Base-by-base conservation (phyloP, 2,113 vertebrate species). In the Potamarius usumacintae region DNA sequence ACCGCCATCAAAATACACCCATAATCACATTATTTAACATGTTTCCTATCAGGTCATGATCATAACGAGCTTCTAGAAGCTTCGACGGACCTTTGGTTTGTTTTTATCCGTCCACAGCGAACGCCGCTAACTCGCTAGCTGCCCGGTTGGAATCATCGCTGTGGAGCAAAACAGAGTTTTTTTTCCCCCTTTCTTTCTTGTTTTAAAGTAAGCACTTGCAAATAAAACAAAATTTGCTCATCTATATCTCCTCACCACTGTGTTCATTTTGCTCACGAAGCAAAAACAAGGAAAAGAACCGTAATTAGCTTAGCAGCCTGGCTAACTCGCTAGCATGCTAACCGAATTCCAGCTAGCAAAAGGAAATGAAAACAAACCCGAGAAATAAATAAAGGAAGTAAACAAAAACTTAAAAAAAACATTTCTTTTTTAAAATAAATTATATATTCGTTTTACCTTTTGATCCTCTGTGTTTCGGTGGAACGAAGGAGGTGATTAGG, bases 381-480 rank as follows among this genome's bases (percentile, higher is more conserved):
- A 65, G 3, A 48, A 8, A 76, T 52, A 11, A 76, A 50, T 9
- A 22, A 22, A 34, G 8, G 0, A 20, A 20, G 6, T 10, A 11
- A 76, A 15, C 18, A 50, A 74, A 20, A 1, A 74, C 10, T 4
- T 50, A 20, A 12, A 6, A n/a, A 17, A 57, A 10, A 42, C 42
- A 42, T 42, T 42, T 52, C n/a, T 27, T 77, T 76, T 52, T 1
- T 25, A 20, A 53, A 15, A 27, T 1, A 57, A 30, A 30, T 30
- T 10, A 7, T 87, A 91, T 92, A 92, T 27, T 72, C 34, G 5
- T 60, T 76, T 95, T 94, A 95, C 95, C 94, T 95, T 62, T 82
- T 90, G 94, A 95, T 95, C 95, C 94, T 94, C 92, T 93, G 92
- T 89, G 90, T 87, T 92, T 93, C 87, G 92, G 91, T 82, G 90